phyloP scores from a whole-genome alignment of 2,888 invertebrate genomes.

The Rotaria macrura region DNA sequence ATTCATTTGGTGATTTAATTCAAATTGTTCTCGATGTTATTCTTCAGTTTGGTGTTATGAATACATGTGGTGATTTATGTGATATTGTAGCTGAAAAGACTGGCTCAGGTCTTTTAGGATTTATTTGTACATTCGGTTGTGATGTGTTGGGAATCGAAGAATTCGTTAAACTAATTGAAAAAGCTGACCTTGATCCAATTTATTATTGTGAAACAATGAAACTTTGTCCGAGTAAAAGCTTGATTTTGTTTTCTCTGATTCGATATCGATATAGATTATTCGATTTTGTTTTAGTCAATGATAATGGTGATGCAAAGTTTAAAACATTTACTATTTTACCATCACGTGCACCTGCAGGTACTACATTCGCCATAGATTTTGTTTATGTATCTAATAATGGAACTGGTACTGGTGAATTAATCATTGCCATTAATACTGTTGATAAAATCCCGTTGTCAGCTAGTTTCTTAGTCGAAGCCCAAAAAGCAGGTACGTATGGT shows the following conservation, averaged over 20 bases:
- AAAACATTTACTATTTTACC: constrained; percentile 38
- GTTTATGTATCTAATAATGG: constrained; percentile 39
- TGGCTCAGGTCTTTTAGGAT: constrained; percentile 38
- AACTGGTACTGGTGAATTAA: constrained; percentile 41
- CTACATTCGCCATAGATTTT: constrained; percentile 35
- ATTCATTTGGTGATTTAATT: constrained; percentile 38
- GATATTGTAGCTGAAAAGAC: constrained; percentile 38
- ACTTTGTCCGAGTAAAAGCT: constrained; percentile 36
- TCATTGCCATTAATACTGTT: constrained; percentile 39
- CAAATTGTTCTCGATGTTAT: constrained; percentile 41
- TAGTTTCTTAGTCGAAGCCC: constrained; percentile 38
- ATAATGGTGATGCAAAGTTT: constrained; percentile 41
- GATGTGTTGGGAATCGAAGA: constrained; percentile 40
- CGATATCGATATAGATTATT: neutral
- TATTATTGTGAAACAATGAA: constrained; percentile 41
- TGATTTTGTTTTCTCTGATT: neutral
- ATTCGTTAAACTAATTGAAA: constrained; percentile 40
- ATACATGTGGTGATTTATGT: constrained; percentile 39
- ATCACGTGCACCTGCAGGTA: constrained; percentile 39
- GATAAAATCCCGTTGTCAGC: too few relatives aligned
- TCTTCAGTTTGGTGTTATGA: constrained; percentile 39
- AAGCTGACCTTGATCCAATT: constrained; percentile 42
- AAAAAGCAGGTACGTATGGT: constrained; percentile 39
- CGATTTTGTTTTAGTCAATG: constrained; percentile 35
- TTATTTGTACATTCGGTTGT: constrained; percentile 40